Evolutionary conservation across 2,113 vertebrate species (phyloP).

Genomic region (Laticauda colubrina): DNA sequence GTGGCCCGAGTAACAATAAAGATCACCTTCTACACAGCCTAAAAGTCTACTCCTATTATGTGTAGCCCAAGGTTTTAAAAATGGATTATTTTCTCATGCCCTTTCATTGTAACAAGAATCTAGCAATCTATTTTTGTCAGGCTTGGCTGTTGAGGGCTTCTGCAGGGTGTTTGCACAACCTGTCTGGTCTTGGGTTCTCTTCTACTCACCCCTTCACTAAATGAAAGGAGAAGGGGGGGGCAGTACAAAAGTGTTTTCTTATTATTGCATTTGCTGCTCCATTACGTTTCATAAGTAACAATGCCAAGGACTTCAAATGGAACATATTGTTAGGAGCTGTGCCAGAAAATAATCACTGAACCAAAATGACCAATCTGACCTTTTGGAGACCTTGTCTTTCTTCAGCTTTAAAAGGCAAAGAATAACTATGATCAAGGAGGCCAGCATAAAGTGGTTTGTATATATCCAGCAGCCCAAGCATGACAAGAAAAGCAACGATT

Average conservation of each 20-base stretch:
- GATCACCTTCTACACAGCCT: background rate
- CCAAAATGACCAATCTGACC: background rate
- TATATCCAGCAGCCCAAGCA: background rate
- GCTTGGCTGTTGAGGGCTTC: background rate
- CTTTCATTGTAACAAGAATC: background rate
- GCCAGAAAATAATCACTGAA: conserved; percentile 17
- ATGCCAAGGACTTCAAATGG: conserved; percentile 41
- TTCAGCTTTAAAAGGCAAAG: conserved; percentile 47
- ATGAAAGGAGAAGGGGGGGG: background rate
- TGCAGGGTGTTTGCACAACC: background rate
- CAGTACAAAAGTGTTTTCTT: conserved; percentile 12
- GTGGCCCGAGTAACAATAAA: background rate
- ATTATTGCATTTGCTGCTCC: conserved; percentile 20
- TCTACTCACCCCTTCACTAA: background rate
- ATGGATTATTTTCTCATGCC: background rate
- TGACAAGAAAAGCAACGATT: background rate
- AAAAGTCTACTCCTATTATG: background rate
- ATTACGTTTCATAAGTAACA: conserved; percentile 35
- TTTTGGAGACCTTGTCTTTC: background rate
- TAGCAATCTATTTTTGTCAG: background rate
- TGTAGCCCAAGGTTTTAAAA: background rate
- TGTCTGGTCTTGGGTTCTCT: background rate
- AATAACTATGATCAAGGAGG: conserved; percentile 46
- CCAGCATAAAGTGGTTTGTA: background rate
- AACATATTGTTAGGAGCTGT: conserved; percentile 50